Percentiles rank a stretch among this genome's conserved stretches.
Evolutionary conservation across 2,797 vertebrate species (phyloP).

Genomic region (Acestrorhynchus altus): DNA sequence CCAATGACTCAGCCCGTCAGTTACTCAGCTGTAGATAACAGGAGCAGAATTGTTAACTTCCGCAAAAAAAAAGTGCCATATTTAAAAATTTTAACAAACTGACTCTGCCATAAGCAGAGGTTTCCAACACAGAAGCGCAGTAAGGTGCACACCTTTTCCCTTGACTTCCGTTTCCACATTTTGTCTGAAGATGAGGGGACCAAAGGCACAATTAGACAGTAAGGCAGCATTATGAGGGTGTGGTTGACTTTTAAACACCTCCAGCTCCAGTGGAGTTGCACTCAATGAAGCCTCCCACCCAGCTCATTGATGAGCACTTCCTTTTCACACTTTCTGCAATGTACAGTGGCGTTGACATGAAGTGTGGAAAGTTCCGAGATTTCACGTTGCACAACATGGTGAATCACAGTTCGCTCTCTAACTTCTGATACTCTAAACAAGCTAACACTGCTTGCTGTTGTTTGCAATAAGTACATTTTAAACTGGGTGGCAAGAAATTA

Average conservation of each 20-base stretch:
- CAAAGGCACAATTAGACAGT: slow-evolving; percentile 52
- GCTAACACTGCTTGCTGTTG: too few relatives aligned
- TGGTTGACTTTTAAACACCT: slow-evolving; percentile 47
- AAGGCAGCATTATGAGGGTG: slow-evolving; percentile 32
- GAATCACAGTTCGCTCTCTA: neutral
- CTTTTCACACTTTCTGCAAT: neutral
- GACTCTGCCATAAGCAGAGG: slow-evolving; percentile 16
- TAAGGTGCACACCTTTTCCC: neutral
- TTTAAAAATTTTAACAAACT: slow-evolving; percentile 32
- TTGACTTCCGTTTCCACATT: neutral
- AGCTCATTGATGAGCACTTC: slow-evolving; percentile 49
- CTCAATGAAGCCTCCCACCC: slow-evolving; percentile 61
- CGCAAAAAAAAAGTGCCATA: neutral
- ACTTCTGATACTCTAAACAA: too few relatives aligned
- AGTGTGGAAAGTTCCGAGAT: neutral
- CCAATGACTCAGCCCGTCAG: slow-evolving; percentile 66
- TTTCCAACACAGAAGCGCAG: neutral
- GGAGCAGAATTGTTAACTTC: slow-evolving; percentile 55
- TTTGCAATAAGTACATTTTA: too few relatives aligned
- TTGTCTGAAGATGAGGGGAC: slow-evolving; percentile 4
- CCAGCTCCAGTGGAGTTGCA: slow-evolving; percentile 32
- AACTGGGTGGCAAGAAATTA: too few relatives aligned
- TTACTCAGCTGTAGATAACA: slow-evolving; percentile 60
- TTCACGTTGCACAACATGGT: neutral
- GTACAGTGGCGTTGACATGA: neutral